Base-by-base conservation (phyloP, 2,797 vertebrate genomes). In the Rhodeus uyekii region DNA sequence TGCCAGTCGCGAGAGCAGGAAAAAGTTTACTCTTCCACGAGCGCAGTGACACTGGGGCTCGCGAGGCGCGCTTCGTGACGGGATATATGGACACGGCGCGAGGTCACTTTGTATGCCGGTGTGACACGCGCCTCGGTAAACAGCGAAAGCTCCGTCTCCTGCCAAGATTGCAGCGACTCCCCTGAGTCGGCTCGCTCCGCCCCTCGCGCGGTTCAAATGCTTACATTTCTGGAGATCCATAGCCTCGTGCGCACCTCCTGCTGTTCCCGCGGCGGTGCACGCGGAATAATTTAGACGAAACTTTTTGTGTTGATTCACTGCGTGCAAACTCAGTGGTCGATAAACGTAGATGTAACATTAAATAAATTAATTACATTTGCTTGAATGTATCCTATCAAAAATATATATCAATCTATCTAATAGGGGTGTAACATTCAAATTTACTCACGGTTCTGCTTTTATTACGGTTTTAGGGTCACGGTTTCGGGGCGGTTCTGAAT, bases 221-320 rank as follows among this genome's bases (percentile, higher is more conserved):
- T 44, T 38, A 65, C 55, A 58, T 22, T 36, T 39, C 19, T n/a
- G 19, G 42, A 50, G 55, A 64, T 22, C 29, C 29, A 24, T 58
- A 16, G 46, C 58, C 83, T 83, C 81, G 46, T 78, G 75, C 24
- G 81, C 83, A 81, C 86, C 86, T 85, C 86, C 83, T 85, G 86
- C 68, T 73, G 81, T 80, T 72, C 44, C 78, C 50, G 36, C 39
- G 19, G 58, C n/a, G 72, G 48, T 44, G 14, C 29, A 36, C 34
- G 32, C 16, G 13, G 38, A 24, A 5, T 12, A 75, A 39, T 69
- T 14, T 2, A 18, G 34, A 18, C 24, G 48, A 39, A 8, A 42
- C 39, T 19, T 9, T 61, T 58, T 61, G 36, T 24, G n/a, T 22
- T 61, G 32, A 16, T 50, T 42, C 53, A 55, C 14, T 55, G 22